phyloP scores from a whole-genome alignment of 2,113 vertebrate genomes.

The Channa argus region DNA sequence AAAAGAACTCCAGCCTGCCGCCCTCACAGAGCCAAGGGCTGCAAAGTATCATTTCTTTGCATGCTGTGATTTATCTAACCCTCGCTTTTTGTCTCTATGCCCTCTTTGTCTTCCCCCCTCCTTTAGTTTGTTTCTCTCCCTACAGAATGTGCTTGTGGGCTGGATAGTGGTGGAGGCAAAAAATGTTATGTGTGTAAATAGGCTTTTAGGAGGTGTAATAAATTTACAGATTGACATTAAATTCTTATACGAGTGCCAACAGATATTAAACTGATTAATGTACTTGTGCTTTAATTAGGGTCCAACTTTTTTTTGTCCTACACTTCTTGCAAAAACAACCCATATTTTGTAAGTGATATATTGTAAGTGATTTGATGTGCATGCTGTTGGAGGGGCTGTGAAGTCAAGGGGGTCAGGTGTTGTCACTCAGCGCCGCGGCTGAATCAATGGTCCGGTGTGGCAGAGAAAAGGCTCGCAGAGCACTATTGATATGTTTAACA shows the following conservation, averaged over 20 bases:
- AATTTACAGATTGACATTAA: slow-evolving; percentile 22
- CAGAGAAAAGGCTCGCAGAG: slow-evolving; percentile 67
- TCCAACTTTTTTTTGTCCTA: slow-evolving; percentile 9
- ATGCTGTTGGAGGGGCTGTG: slow-evolving; percentile 22
- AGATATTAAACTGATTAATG: slow-evolving; percentile 4
- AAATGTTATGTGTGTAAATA: slow-evolving; percentile 13
- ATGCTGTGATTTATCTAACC: slow-evolving; percentile 73
- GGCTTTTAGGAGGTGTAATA: slow-evolving; percentile 38
- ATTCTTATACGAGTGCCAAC: slow-evolving; percentile 3
- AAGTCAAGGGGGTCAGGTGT: slow-evolving; percentile 30
- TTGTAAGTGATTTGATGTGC: slow-evolving; percentile 26
- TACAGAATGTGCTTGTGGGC: slow-evolving; percentile 55
- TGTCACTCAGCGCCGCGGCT: slow-evolving; percentile 65
- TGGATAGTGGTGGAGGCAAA: slow-evolving; percentile 32
- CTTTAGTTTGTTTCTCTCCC: slow-evolving; percentile 57
- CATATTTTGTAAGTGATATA: not conserved
- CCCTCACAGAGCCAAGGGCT: slow-evolving; percentile 53
- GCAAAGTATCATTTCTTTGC: slow-evolving; percentile 55
- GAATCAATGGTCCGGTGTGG: slow-evolving; percentile 70
- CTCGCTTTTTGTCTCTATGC: slow-evolving; percentile 61
- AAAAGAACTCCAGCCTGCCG: slow-evolving; percentile 60
- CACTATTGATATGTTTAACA: slow-evolving; percentile 87
- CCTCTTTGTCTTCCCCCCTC: slow-evolving; percentile 62
- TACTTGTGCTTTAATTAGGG: slow-evolving; percentile 15
- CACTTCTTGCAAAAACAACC: not conserved